A percentile compares a stretch with the other conserved stretches of the same genome.
These are phyloP conservation scores for Forbesichthys agassizii DNA, from an alignment of 2,113 vertebrate genomes.

Conservation along the genomic window DNA sequence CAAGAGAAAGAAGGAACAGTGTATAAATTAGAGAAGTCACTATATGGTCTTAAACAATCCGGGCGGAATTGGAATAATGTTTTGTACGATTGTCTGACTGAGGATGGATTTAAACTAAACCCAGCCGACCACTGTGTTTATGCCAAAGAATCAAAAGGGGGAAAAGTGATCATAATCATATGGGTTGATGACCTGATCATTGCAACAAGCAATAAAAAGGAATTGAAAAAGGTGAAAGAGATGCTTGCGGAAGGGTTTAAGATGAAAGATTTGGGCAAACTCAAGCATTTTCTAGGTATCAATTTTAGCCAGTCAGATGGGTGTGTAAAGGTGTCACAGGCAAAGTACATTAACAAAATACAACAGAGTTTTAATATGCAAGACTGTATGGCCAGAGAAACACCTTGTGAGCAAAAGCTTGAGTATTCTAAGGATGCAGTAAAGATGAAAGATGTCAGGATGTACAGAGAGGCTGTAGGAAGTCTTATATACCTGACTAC, in stretches of 20 bases:
- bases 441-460: not conserved
- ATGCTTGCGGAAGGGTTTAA: constrained; percentile 24
- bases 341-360: too few relatives aligned
- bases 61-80: constrained; percentile 36
- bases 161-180: constrained; percentile 31
- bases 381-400: too few relatives aligned
- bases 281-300: too few relatives aligned
- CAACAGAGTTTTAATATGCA: too few relatives aligned
- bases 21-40: constrained; percentile 40
- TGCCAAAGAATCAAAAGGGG: constrained; percentile 17
- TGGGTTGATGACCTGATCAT: constrained; percentile 49
- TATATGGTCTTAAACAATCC: constrained; percentile 46
- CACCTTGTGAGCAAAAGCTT: not conserved
- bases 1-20: constrained; percentile 24
- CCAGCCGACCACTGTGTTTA: constrained; percentile 36
- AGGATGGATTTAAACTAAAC: constrained; percentile 30
- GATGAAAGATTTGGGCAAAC: constrained; percentile 32
- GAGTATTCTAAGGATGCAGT: constrained; percentile 8
- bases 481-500: constrained; percentile 17
- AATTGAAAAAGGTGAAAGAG: constrained; percentile 14
- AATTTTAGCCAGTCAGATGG: too few relatives aligned
- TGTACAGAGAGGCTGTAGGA: constrained; percentile 13
- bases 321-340: too few relatives aligned
- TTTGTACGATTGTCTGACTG: constrained; percentile 22
- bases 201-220: constrained; percentile 23